Evolutionary conservation across 2,113 vertebrate species (phyloP), one percentile per base, ranked within the genome.

Genomic region (Hemibagrus wyckioides): DNA sequence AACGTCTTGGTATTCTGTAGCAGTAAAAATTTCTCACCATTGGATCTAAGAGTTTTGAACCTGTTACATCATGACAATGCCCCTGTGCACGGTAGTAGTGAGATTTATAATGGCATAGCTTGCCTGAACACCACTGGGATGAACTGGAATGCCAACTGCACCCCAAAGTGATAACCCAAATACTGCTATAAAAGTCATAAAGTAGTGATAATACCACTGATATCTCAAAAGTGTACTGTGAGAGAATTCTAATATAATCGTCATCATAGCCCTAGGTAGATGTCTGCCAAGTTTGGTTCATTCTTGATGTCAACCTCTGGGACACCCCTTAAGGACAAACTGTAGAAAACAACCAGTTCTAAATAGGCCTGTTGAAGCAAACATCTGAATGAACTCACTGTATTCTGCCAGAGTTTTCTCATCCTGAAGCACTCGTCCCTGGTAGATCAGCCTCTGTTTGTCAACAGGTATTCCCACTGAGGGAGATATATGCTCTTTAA

Each of bases 371-470:
- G 21, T 5, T 7, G 5, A 77, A 67, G 57, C 50, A 81, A 89
- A 84, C 13, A 1, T 30, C 67, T 75, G 41, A 59, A 61, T 8
- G 39, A 83, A 92, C 97, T 96, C 92, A 97, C 97, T 97, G 92
- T 98, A 98, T 90, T 97, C 97, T 87, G 96, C 93, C 82, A 98
- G 94, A 80, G 97, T 97, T 94, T 96, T 96, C 82, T 98, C 97
- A 90, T 98, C 97, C 90, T 98, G 97, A 80, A 98, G 93, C 69
- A 98, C 97, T 85, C 97, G 92, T 9, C 97, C 97, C 93, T 98
- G 97, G 86, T 98, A 98, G 91, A 98, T 98, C 84, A 98, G 96
- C 81, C 97, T 95, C 82, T 98, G 97, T 91, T 98, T 98, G 89
- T 98, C 97, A 23, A 97, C 94, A 2, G 97, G 96, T 83, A 98